Evolutionary conservation across 2,888 invertebrate genomes (phyloP), one percentile per base, ranked within the genome.

Genomic region (Exephanes ischioxanthus): DNA sequence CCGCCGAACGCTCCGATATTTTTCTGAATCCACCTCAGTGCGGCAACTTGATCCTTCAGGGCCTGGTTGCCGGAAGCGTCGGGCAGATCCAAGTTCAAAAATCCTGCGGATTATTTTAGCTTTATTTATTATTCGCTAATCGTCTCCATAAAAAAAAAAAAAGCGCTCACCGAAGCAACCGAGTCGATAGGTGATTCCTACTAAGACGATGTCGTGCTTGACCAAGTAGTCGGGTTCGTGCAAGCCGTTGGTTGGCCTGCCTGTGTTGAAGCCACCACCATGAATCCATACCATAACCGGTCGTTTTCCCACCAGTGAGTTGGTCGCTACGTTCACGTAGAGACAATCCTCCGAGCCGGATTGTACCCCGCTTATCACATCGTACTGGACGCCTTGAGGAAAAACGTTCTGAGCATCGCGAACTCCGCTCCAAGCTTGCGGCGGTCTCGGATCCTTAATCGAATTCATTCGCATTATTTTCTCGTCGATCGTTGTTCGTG

Each of bases 1-100:
- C 93, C 93, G 0, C 92, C 92, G 58, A 93, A 93, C 14, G 30
- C 61, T 1, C 82, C 53, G 3, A 93, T 92, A 51, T 93, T 93
- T 53, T 91, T 89, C 45, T 90, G 86, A 0, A 93, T 80, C 93
- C 93, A 93, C 61, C 87, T 87, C 51, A 93, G 80, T 6, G 90
- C 92, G 6, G 85, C 87, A 7, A 92, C 82, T 82, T 91, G 84
- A 71, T 93, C 93, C 37, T 92, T 93, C 19, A 93, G 30, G 0
- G 90, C 93, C 73, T 90, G 89, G 85, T 93, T 93, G 19, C 93
- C 93, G 7, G 90, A 19, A 16, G 91, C 92, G 6, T 83, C 86
- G 63, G 89, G 83, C 11, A 92, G 83, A 3, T 87, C 89, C 87
- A 93, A 87, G 81, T 92, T 92, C 9, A 93, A 84, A 73, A 93